Conservation (phyloP, 37 sponge, comb jelly and placozoan genomes). For the Axinella damicornis region DNA sequence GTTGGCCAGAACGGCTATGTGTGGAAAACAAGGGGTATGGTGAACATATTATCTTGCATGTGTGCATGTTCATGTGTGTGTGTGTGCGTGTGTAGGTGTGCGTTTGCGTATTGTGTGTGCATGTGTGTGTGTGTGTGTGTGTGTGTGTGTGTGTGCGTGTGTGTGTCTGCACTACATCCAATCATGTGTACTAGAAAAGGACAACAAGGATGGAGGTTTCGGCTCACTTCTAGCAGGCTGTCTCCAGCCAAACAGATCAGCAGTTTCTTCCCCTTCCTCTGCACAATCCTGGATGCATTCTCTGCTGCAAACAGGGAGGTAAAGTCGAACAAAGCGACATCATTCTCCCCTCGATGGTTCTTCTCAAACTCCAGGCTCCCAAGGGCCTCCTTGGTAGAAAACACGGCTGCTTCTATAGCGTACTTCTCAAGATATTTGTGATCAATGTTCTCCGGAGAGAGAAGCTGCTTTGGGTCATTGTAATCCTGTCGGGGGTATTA, state of each 20-base stretch:
- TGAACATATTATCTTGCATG: too few relatives aligned
- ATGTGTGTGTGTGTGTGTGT: too few relatives aligned
- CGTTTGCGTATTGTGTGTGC: background rate
- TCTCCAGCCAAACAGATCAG: conserved; percentile 89
- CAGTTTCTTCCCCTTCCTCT: conserved; percentile 74
- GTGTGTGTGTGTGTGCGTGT: too few relatives aligned
- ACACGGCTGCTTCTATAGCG: conserved; percentile 85
- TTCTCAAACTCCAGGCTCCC: conserved; percentile 75
- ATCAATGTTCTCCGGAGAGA: conserved; percentile 68
- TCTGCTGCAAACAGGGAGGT: conserved; percentile 86
- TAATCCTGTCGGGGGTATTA: conserved; percentile 58
- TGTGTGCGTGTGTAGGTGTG: too few relatives aligned
- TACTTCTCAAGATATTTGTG: conserved; percentile 59
- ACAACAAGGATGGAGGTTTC: too few relatives aligned
- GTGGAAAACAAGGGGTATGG: too few relatives aligned
- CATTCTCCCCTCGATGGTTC: conserved; percentile 79
- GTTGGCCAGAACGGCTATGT: conserved; percentile 96
- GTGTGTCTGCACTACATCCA: too few relatives aligned
- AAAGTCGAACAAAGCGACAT: conserved; percentile 95
- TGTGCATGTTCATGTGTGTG: too few relatives aligned
- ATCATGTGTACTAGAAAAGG: too few relatives aligned
- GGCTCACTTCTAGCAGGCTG: conserved; percentile 80
- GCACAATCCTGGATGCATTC: conserved; percentile 81
- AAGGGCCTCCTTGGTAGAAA: conserved; percentile 80
- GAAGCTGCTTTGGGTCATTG: conserved; percentile 64